Base-by-base conservation (phyloP, 2,113 vertebrate genomes). In the Pachycephala philippinensis region DNA sequence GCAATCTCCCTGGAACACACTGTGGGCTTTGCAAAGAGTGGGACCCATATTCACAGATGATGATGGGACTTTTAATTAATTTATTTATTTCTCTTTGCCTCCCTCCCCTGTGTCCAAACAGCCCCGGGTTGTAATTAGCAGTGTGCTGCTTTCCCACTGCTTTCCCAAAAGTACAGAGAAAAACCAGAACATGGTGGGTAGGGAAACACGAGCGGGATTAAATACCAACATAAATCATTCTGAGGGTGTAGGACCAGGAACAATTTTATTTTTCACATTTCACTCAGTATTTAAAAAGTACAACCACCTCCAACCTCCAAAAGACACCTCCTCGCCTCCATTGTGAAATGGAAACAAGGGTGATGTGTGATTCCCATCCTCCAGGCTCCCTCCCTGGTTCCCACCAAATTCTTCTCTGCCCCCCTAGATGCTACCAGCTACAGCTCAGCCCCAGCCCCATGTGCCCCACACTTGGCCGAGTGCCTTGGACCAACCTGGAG, bases 221-320 rank as follows among this genome's bases (percentile, higher is more conserved):
- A 94, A 88, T 74, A 70, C 56, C 82, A 90, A 71, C 76, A 90
- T 64, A 96, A 96, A 92, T 93, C 22, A 57, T 85, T 89, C 70
- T 0, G 15, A 90, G 87, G 63, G 87, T 83, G 92, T 90, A 90
- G 90, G 70, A 83, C 81, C 2, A 10, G 60, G 71, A 95, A 79
- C 59, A 80, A 80, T 77, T 64, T 90, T 70, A 66, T 45, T 94
- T 94, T 93, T 89, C 82, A 86, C 78, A 45, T 96, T 95, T 88
- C 71, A 72, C 52, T 88, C 83, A 35, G 69, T 52, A 74, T 74
- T 91, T 88, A 84, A 90, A 94, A 89, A 85, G 74, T 74, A 44
- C 57, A 93, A 37, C 86, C 93, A 95, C 94, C 90, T 95, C 86
- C 86, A 4, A 84, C 80, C 89, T 90, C 72, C 88, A 81, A 40